phyloP scores from a whole-genome alignment of 2,888 invertebrate genomes.

The Amblyteles armatorius region DNA sequence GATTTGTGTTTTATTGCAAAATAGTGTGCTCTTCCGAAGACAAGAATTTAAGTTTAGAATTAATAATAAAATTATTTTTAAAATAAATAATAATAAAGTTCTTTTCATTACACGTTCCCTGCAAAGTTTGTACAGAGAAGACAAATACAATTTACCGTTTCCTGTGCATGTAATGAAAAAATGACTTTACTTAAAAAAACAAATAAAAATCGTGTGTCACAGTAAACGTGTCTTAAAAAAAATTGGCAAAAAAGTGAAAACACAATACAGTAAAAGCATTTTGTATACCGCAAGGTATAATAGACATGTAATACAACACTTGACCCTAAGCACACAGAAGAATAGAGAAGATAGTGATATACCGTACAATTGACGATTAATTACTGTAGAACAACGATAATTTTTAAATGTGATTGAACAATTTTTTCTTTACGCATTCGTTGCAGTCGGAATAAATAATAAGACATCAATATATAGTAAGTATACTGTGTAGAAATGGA shows the following conservation, averaged over 20 bases:
- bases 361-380: neutral
- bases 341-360: neutral
- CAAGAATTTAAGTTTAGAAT: neutral
- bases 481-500: conserved; percentile 43
- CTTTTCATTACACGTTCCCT: neutral
- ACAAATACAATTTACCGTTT: conserved; percentile 1
- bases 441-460: conserved; percentile 50
- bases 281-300: conserved; percentile 17
- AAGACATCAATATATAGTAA: conserved; percentile 65
- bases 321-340: conserved; percentile 8
- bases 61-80: too few species aligned
- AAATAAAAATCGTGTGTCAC: neutral
- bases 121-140: neutral
- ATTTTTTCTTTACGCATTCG: conserved; percentile 6
- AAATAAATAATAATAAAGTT: neutral
- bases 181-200: neutral
- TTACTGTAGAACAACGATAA: neutral
- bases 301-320: neutral
- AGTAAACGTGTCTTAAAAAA: neutral
- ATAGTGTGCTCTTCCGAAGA: conserved; percentile 6
- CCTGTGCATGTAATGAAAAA: neutral
- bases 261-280: conserved; percentile 11
- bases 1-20: neutral
- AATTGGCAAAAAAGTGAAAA: conserved; percentile 8
- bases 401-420: neutral